Base-by-base conservation (phyloP, 30 jellyfish, hydroid and myxozoan genomes). In the Cassiopea andromeda region DNA sequence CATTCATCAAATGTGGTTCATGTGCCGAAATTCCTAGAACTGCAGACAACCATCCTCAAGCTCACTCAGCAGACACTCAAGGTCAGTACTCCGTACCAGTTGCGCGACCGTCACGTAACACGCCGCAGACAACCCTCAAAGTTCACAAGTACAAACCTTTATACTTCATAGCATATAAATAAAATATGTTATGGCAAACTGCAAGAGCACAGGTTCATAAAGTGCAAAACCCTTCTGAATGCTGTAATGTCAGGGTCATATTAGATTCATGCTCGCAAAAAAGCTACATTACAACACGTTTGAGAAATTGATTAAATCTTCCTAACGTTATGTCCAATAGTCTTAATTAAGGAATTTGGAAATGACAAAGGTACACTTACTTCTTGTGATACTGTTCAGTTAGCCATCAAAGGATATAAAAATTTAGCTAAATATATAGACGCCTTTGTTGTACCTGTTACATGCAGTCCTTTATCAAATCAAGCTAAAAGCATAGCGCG, bases 361-460 rank as follows among this genome's bases (percentile, higher is more conserved):
- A 54, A 54, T 54, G 64, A 54, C 12, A 54, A 54, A 54, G 64
- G 64, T 0, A 54, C 64, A 3, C 64, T 54, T 3, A 54, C 10
- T 3, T 43, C 80, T 54, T 54, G 64, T 27, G 84, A 75, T 38
- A 1, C 84, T 10, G 66, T 75, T 1, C 84, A 75, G 8, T 38
- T 75, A 75, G 84, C 84, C 1, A 58, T 75, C 38, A 46, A 75
- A 17, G 47, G 84, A 18, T 64, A 71, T 0, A 67, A 75, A 1
- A 75, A 75, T 49, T 75, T 75, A 75, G 45, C 84, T 15, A 67
- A 18, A 1, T 75, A 8, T 58, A 1, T 75, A 1, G 45, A 75
- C 84, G 84, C 84, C 1, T 75, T 43, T 75, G 84, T 75, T 1
- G 84, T 75, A 75, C 64, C 47, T 75, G 16, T 75, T 61, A 73